Conservation (phyloP, 2,113 vertebrate genomes). For the Dromiciops gliroides region DNA sequence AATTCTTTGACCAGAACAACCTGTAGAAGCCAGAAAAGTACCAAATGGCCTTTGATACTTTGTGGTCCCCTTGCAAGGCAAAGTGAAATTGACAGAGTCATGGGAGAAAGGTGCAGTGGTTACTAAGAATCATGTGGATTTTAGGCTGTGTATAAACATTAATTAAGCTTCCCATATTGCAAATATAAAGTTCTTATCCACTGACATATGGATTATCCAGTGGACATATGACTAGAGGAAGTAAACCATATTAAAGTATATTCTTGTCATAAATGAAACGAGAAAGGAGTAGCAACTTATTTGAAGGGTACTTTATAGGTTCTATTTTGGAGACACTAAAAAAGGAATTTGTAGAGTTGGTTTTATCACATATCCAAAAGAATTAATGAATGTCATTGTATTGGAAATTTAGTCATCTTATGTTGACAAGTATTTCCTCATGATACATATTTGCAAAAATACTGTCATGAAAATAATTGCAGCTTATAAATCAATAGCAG, state of each 20-base stretch:
- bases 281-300: background rate
- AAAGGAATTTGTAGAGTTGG: background rate
- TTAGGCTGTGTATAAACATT: background rate
- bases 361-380: background rate
- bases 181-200: background rate
- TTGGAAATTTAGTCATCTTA: background rate
- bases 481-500: background rate
- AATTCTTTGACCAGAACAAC: background rate
- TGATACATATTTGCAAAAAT: background rate
- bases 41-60: background rate
- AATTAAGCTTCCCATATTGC: background rate
- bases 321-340: background rate
- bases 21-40: background rate
- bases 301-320: background rate
- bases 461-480: background rate
- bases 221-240: background rate
- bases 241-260: background rate
- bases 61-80: background rate
- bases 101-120: background rate
- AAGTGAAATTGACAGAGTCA: background rate
- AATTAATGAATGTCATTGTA: background rate
- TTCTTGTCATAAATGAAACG: background rate
- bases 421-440: background rate
- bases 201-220: background rate
- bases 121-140: background rate